Evolutionary conservation across 2,113 vertebrate species (phyloP), one percentile per base, ranked within the genome.

Genomic region (Cynopterus brachyotis): DNA sequence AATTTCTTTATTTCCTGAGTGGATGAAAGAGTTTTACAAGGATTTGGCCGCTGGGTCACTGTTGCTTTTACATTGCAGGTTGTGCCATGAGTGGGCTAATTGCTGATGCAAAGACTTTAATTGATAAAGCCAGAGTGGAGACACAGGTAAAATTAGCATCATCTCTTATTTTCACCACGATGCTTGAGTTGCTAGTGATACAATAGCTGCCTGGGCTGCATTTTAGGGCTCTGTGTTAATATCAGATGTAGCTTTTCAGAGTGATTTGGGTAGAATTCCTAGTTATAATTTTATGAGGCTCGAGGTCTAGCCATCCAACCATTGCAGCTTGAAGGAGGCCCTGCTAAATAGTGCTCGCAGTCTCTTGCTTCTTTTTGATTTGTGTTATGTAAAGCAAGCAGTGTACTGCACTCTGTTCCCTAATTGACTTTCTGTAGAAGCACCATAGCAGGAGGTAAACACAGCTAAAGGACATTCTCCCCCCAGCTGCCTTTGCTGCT

Each of bases 71-170:
- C 94, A 2, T 97, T 94, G 19, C 97, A 99, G 99, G 99, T 76
- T 99, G 99, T 97, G 99, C 99, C 89, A 99, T 99, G 99, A 99
- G 99, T 87, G 99, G 99, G 53, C 98, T 99, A 97, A 99, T 99
- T 98, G 99, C 99, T 79, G 99, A 99, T 98, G 99, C 99, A 60
- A 99, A 99, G 98, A 99, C 99, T 94, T 99, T 99, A 84, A 99
- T 99, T 62, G 99, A 99, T 98, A 99, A 99, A 99, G 99, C 99
- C 72, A 98, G 99, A 98, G 99, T 99, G 98, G 99, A 99, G 98
- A 99, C 99, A 73, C 99, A 99, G 99, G 99, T 99, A 95, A 98
- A 95, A 88, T 89, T 50, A 70, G 55, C 85, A 90, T 72, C 87
- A 88, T 90, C 66, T 94, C 62, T 94, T 9, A 26, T 93, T 82